These are phyloP conservation scores for Petroica traversi DNA, from an alignment of 2,113 vertebrate species.

Conservation along the genomic window DNA sequence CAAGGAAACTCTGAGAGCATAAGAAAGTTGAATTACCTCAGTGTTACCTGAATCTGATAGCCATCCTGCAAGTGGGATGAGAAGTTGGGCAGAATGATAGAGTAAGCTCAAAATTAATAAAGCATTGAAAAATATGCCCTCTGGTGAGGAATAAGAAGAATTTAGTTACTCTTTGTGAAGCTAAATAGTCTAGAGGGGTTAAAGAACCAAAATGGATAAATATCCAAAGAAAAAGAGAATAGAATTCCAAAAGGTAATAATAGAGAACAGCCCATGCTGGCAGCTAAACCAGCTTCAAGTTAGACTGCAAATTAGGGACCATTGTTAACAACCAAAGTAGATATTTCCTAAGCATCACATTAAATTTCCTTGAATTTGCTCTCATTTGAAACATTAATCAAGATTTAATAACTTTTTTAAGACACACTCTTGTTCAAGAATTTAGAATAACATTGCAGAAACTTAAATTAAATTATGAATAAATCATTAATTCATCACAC, in stretches of 20 bases:
- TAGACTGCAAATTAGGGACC: background rate
- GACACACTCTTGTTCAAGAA: background rate
- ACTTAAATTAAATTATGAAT: constrained; percentile 9
- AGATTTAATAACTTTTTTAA: background rate
- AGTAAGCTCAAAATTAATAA: background rate
- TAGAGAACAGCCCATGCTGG: background rate
- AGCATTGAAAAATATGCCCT: background rate
- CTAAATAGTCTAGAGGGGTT: background rate
- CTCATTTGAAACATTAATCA: background rate
- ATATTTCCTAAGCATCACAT: background rate
- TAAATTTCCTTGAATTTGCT: background rate
- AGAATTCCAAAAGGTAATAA: background rate
- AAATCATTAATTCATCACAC: background rate
- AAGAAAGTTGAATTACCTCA: background rate
- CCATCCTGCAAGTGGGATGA: background rate
- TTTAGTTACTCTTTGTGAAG: background rate
- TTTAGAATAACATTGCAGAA: background rate
- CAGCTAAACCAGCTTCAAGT: background rate
- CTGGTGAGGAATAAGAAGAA: background rate
- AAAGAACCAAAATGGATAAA: background rate
- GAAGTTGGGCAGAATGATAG: background rate
- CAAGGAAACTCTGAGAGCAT: background rate
- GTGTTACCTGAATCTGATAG: background rate
- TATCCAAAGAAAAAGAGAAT: background rate
- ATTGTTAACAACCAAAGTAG: background rate